phyloP scores from a whole-genome alignment of 2,113 vertebrate genomes.

The Stigmatopora nigra region DNA sequence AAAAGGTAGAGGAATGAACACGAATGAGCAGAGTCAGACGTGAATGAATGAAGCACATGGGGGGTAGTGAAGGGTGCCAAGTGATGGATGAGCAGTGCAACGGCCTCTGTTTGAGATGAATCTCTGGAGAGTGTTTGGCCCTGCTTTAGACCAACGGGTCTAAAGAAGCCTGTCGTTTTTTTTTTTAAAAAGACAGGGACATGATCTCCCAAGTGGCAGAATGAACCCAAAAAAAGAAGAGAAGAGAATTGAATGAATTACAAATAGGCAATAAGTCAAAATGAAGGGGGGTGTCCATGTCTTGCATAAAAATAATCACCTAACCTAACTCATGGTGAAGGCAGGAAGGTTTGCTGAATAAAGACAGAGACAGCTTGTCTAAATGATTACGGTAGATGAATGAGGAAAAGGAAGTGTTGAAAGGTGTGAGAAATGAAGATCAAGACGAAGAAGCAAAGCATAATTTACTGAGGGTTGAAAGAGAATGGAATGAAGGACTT shows the following conservation, averaged over 20 bases:
- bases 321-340: constrained; percentile 27
- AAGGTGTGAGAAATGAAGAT: neutral
- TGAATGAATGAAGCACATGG: constrained; percentile 36
- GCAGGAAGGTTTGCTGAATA: constrained; percentile 1
- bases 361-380: constrained; percentile 3
- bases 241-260: constrained; percentile 7
- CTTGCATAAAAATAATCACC: constrained; percentile 23
- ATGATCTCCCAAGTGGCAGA: constrained; percentile 22
- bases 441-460: neutral
- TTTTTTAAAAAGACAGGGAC: neutral
- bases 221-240: neutral
- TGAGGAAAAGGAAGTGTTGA: constrained; percentile 1
- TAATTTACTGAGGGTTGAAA: neutral
- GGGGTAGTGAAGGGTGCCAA: constrained; percentile 10
- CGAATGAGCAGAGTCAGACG: constrained; percentile 40
- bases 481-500: neutral
- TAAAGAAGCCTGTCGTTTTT: constrained; percentile 8
- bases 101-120: constrained; percentile 48
- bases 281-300: constrained; percentile 31
- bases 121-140: constrained; percentile 43
- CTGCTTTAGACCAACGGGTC: constrained; percentile 29
- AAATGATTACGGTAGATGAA: neutral
- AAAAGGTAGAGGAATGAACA: constrained; percentile 4
- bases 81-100: constrained; percentile 53
- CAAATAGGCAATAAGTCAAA: constrained; percentile 42